Percentiles rank a stretch among this genome's conserved stretches.
Evolutionary conservation across 1,140 invertebrate species (phyloP).

Genomic region (Helicoverpa zea): DNA sequence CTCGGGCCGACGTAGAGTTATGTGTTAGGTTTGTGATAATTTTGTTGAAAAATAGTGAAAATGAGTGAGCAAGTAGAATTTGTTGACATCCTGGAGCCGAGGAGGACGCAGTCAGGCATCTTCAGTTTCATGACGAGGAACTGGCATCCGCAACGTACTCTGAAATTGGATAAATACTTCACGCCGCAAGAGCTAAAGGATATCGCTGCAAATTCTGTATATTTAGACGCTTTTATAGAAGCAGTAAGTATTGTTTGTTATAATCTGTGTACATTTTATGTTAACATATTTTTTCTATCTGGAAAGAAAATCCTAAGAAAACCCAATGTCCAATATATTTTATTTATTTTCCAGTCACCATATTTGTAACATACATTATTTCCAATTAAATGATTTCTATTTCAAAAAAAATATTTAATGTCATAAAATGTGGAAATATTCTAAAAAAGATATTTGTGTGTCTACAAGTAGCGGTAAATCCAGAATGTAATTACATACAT

Average conservation of each 20-base stretch:
- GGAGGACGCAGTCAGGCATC: conserved; percentile 73
- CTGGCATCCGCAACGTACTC: conserved; percentile 72
- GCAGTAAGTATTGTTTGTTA: conserved; percentile 64
- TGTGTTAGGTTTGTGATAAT: conserved; percentile 17
- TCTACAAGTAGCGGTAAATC: too few species aligned
- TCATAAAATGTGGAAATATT: too few species aligned
- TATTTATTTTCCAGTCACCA: background rate
- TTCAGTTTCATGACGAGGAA: conserved; percentile 76
- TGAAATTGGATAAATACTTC: conserved; percentile 65
- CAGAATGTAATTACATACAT: too few species aligned
- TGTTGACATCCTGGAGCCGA: conserved; percentile 76
- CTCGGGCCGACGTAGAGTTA: background rate
- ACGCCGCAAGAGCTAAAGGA: conserved; percentile 74
- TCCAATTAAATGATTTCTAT: too few species aligned
- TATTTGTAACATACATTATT: too few species aligned
- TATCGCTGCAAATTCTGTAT: conserved; percentile 69
- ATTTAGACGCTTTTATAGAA: conserved; percentile 74
- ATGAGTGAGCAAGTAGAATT: conserved; percentile 71
- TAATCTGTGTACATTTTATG: background rate
- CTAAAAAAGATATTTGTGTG: too few species aligned
- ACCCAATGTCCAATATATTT: background rate
- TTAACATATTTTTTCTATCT: background rate
- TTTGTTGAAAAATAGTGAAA: conserved; percentile 49
- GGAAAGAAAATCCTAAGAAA: background rate
- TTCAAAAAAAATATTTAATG: too few species aligned